A percentile compares a stretch with the other conserved stretches of the same genome.
These are phyloP conservation scores for Anguilla anguilla DNA, from an alignment of 2,797 vertebrate species.

Conservation along the genomic window DNA sequence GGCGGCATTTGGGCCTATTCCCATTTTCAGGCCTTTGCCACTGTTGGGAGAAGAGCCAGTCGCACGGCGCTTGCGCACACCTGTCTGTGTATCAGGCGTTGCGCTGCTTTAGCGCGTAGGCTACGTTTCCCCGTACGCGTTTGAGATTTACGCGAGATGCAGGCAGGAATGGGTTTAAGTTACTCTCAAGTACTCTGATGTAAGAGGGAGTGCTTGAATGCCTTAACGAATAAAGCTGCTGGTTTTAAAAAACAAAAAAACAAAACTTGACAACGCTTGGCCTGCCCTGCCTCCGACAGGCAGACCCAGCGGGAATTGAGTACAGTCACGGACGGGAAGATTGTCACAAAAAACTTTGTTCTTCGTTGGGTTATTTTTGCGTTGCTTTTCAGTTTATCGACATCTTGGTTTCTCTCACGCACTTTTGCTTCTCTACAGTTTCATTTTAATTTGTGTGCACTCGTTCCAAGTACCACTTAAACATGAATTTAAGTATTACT, in stretches of 20 bases:
- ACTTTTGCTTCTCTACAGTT: background rate
- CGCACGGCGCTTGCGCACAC: constrained; percentile 21
- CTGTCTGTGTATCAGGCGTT: constrained; percentile 36
- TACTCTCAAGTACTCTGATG: constrained; percentile 25
- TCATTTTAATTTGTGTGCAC: constrained; percentile 12
- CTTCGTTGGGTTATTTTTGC: background rate
- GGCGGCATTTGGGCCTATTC: constrained; percentile 13
- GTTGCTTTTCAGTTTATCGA: constrained; percentile 7
- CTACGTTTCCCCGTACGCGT: constrained; percentile 43
- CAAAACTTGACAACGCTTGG: constrained; percentile 40
- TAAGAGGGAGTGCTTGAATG: constrained; percentile 62
- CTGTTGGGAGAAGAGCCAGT: background rate
- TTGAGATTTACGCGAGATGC: constrained; percentile 45
- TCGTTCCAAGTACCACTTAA: constrained; percentile 36
- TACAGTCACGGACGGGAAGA: background rate
- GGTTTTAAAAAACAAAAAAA: constrained; percentile 39
- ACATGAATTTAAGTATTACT: constrained; percentile 43
- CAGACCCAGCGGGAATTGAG: background rate
- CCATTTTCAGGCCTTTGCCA: constrained; percentile 10
- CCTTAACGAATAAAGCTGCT: constrained; percentile 69
- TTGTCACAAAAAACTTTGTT: constrained; percentile 19
- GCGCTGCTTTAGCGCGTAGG: constrained; percentile 31
- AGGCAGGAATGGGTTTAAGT: constrained; percentile 35
- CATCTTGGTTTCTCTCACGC: background rate
- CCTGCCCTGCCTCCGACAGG: background rate